Conservation (phyloP, 2,797 vertebrate species). For the Chelon labrosus region DNA sequence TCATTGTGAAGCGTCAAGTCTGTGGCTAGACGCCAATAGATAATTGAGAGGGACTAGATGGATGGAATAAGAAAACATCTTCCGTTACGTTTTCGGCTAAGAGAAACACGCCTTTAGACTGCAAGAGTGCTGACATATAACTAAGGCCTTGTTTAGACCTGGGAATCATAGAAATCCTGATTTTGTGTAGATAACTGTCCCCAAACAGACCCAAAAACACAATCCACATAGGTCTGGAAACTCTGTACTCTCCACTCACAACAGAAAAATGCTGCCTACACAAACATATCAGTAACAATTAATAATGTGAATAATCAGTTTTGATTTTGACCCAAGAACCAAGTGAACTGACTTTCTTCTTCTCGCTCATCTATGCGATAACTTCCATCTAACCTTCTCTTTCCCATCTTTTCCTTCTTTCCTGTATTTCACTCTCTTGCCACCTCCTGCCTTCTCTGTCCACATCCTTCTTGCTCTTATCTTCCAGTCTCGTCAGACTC, state of each 20-base stretch:
- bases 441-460: background rate
- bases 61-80: background rate
- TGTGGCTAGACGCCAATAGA: background rate
- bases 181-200: too few species aligned
- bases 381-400: slow-evolving; percentile 25
- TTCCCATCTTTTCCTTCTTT: slow-evolving; percentile 5
- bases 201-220: too few species aligned
- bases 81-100: background rate
- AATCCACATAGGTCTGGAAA: too few species aligned
- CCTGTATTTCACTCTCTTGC: background rate
- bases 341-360: background rate
- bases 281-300: too few species aligned
- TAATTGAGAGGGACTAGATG: background rate
- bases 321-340: too few species aligned
- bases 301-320: too few species aligned
- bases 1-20: slow-evolving; percentile 27
- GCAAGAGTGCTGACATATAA: too few species aligned
- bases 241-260: too few species aligned
- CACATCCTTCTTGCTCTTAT: background rate
- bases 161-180: too few species aligned
- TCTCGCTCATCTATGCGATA: too few species aligned
- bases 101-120: background rate
- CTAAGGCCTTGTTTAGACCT: too few species aligned
- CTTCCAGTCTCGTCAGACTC: slow-evolving; percentile 91
- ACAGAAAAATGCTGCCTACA: too few species aligned